Conservation (phyloP, 2,888 invertebrate species). For the Celastrina argiolus region DNA sequence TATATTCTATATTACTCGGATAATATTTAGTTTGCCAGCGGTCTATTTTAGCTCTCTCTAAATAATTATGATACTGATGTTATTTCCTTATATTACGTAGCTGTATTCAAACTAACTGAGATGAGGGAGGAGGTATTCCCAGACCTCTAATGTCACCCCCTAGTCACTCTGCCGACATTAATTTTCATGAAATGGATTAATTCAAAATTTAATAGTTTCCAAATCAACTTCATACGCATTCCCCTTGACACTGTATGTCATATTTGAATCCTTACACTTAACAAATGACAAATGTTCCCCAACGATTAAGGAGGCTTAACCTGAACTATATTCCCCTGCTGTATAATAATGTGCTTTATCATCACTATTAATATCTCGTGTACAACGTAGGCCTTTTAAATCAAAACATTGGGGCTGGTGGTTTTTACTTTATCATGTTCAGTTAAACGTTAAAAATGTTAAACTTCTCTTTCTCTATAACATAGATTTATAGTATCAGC, state of each 20-base stretch:
- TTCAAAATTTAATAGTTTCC: slow-evolving; percentile 13
- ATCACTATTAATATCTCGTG: neutral
- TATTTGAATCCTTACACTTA: slow-evolving; percentile 4
- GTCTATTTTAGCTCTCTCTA: neutral
- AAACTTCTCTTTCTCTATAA: neutral
- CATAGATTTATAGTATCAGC: neutral
- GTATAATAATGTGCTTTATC: slow-evolving; percentile 1
- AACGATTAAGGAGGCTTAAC: neutral
- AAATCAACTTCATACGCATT: slow-evolving; percentile 11
- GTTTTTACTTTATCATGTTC: neutral
- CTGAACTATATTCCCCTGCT: neutral
- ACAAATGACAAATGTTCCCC: slow-evolving; percentile 8
- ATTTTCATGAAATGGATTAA: slow-evolving; percentile 13
- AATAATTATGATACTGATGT: neutral
- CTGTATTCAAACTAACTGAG: neutral
- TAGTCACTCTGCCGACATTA: neutral
- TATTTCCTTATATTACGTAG: neutral
- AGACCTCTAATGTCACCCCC: neutral
- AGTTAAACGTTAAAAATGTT: neutral
- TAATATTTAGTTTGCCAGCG: neutral
- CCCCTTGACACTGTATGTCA: neutral
- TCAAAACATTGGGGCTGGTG: no score
- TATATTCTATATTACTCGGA: slow-evolving; percentile 1
- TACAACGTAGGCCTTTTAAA: no score
- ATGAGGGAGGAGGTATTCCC: neutral